Conservation (phyloP, 2,113 vertebrate genomes). For the Amphiprion ocellaris region DNA sequence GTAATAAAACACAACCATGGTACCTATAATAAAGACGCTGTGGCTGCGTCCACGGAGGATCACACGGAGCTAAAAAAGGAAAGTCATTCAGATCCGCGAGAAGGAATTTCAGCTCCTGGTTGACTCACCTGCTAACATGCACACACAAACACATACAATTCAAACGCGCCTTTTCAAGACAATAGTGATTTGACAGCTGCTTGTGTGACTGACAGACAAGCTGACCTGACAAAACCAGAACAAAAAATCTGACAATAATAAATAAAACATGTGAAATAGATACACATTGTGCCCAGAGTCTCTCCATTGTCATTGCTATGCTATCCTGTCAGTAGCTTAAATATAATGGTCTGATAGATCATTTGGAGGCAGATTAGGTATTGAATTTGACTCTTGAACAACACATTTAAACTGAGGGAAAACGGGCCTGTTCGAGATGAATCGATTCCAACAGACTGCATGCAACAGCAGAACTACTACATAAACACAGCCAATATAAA, state of each 20-base stretch:
- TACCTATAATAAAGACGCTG: conserved; percentile 47
- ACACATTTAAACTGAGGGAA: neutral
- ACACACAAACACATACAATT: neutral
- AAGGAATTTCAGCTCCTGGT: conserved; percentile 23
- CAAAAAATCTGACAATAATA: conserved; percentile 31
- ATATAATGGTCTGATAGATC: neutral
- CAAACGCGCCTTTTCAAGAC: conserved; percentile 13
- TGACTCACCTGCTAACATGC: neutral
- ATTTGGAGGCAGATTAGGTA: conserved; percentile 1
- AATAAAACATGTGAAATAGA: conserved; percentile 35
- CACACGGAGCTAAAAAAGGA: conserved; percentile 27
- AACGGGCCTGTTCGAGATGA: conserved; percentile 4
- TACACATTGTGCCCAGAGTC: conserved; percentile 3
- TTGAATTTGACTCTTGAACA: neutral
- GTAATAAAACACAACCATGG: conserved; percentile 54
- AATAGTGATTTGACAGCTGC: conserved; percentile 34
- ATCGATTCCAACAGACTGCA: conserved; percentile 7
- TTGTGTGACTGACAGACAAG: conserved; percentile 45
- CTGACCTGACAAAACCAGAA: conserved; percentile 41
- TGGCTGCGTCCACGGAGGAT: conserved; percentile 33
- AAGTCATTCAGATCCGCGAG: conserved; percentile 10
- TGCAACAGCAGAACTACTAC: neutral
- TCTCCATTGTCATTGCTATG: neutral
- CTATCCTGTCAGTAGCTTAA: conserved; percentile 2
- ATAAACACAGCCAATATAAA: conserved; percentile 44